phyloP scores from a whole-genome alignment of 1,140 invertebrate genomes.

The Ditylenchus dipsaci region DNA sequence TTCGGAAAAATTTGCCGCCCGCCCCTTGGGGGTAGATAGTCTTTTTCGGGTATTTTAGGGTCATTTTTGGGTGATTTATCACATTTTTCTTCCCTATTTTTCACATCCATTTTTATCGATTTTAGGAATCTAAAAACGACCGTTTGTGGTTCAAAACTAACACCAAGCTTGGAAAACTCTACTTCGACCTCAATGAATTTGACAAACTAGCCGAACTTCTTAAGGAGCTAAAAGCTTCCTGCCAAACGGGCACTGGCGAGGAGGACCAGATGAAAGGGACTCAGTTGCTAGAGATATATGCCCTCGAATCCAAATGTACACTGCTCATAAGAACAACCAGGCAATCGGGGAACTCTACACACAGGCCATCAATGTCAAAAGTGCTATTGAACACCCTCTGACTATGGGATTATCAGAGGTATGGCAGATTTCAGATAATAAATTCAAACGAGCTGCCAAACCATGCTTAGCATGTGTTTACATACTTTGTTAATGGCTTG shows the following conservation, averaged over 20 bases:
- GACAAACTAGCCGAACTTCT: conserved; percentile 89
- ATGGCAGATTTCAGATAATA: no score
- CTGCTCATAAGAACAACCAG: conserved; percentile 98
- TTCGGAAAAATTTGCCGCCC: no score
- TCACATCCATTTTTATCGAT: no score
- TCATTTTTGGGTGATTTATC: no score
- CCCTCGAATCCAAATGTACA: conserved; percentile 99
- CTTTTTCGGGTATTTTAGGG: no score
- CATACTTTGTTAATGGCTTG: no score
- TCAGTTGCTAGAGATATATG: conserved; percentile 94
- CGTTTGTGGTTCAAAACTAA: conserved; percentile 99
- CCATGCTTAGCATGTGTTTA: no score
- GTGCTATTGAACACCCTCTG: conserved; percentile 96
- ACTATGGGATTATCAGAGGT: conserved; percentile 99
- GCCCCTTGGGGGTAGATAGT: no score
- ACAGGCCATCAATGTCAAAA: conserved; percentile 95
- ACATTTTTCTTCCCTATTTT: no score
- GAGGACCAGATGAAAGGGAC: conserved; percentile 94
- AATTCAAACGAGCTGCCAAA: no score
- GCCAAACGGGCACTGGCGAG: conserved; percentile 97
- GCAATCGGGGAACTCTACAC: conserved; percentile 94
- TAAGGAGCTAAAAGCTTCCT: conserved; percentile 93
- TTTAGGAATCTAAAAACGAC: conserved; percentile 92
- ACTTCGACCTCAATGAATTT: conserved; percentile 92
- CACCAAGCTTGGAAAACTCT: conserved; percentile 95